A percentile compares a stretch with the other conserved stretches of the same genome.
phyloP scores from a whole-genome alignment of 2,888 invertebrate genomes.

The Caenorhabditis virilis region DNA sequence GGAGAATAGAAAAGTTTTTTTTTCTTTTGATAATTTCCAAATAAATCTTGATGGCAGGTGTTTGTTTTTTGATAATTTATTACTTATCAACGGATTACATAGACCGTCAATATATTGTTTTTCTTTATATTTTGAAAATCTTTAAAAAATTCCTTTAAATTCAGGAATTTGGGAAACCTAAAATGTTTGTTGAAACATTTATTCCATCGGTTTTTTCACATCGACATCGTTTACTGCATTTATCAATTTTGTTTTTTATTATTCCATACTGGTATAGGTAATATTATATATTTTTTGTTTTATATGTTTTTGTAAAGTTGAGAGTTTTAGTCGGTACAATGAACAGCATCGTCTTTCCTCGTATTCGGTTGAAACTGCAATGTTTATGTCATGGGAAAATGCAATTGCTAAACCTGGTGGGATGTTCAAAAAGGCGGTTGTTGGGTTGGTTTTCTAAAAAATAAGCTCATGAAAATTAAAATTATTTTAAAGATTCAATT shows the following conservation, averaged over 20 bases:
- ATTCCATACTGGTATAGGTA: slow-evolving; percentile 50
- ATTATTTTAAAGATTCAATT: slow-evolving; percentile 68
- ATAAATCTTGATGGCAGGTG: too few species aligned
- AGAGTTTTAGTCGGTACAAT: slow-evolving; percentile 55
- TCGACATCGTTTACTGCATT: slow-evolving; percentile 37
- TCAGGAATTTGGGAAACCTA: background rate
- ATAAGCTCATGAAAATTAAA: background rate
- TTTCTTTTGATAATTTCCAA: too few species aligned
- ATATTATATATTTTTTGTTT: background rate
- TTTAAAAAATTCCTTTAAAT: too few species aligned
- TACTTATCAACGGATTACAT: too few species aligned
- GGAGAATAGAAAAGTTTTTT: too few species aligned
- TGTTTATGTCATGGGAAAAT: slow-evolving; percentile 63
- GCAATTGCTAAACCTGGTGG: slow-evolving; percentile 62
- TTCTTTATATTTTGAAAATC: too few species aligned
- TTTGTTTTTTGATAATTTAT: too few species aligned
- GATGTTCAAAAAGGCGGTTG: slow-evolving; percentile 62
- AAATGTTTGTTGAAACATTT: slow-evolving; percentile 33
- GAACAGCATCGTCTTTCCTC: slow-evolving; percentile 59
- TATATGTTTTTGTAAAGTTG: background rate
- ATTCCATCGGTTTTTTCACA: slow-evolving; percentile 37
- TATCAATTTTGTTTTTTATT: slow-evolving; percentile 41
- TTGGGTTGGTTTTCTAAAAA: slow-evolving; percentile 49
- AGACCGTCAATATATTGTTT: too few species aligned
- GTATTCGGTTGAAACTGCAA: slow-evolving; percentile 59